Evolutionary conservation across 2,797 vertebrate genomes (phyloP), one percentile per base, ranked within the genome.

Genomic region (Liparis tanakae): DNA sequence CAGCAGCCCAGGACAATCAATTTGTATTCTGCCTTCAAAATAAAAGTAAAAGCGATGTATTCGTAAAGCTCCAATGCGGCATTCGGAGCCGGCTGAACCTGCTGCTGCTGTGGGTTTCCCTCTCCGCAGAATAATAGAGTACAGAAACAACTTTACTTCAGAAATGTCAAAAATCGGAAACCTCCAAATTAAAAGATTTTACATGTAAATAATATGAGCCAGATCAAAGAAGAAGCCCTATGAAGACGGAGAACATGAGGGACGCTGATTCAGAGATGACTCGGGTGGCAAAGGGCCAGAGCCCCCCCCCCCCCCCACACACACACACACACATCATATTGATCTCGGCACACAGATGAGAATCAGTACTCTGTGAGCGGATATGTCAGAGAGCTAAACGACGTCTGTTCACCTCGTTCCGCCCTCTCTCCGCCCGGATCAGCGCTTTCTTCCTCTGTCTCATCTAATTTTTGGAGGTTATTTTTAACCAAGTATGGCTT

Each of bases 401-500:
- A 78, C 85, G 69, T 79, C 65, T 86, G 79, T 57, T 64, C 67
- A 5, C 64, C 63, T 54, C 65, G 72, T 72, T 60, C 43, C 7
- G 0, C 41, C 10, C 66, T 9, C 66, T 7, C 66, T 53, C 33
- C 55, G 20, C 34, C 53, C 25, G 34, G 54, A 67, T 72, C 60
- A 12, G 53, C 1, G 1, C 43, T 51, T 44, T 59, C 78, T 33
- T 59, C 53, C 15, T 4, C 44, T 53, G 34, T 72, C 56, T 57
- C 77, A 74, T 81, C 72, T 70, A 12, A 46, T 58, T 70, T 76
- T 83, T 79, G 66, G 2, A 37, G 51, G 68, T 79, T 85, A 85
- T 87, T 86, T 89, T 84, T 83, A 87, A 78, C 78, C 30, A 54
- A 68, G 20, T 17, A 6, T 36, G 22, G 59, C 74, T 79, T 63